Base-by-base conservation (phyloP, 2,113 vertebrate species). In the Pyxicephalus adspersus region DNA sequence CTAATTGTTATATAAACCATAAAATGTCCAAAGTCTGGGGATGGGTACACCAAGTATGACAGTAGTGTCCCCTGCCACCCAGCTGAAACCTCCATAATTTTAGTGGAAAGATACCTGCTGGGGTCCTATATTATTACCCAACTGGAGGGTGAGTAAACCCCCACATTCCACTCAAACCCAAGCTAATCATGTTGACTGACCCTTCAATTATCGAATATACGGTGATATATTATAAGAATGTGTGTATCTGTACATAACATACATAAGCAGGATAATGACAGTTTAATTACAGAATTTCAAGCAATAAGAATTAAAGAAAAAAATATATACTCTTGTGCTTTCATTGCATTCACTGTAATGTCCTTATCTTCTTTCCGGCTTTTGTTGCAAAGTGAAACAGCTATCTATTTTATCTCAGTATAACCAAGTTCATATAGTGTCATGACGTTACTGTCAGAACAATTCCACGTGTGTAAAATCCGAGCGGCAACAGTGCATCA, bases 291-390 rank as follows among this genome's bases (percentile, higher is more conserved):
- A 63, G 83, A 87, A 89, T 85, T 87, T 89, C 88, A 89, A 90
- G 90, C 83, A 83, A 87, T 88, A 88, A 86, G 89, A 90, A 87
- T 89, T 84, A 80, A 85, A 89, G 83, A 82, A 85, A 86, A 88
- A 83, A 31, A 57, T 22, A 55, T 83, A 84, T 85, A 84, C 80
- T 67, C 71, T 82, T 13, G 34, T 51, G 0, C 70, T 77, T 83
- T 78, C 76, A 79, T 31, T 28, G 38, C 11, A 45, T 45, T 45
- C 38, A 45, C 15, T 45, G 38, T 45, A 65, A 86, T 88, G 81
- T 87, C 83, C 86, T 50, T 57, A 13, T 65, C 83, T 67, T 78
- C 20, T 61, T 82, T 60, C 67, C 83, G 28, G 23, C 20, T 63
- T 80, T 64, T 18, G 23, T 64, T 73, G 25, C 25, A 83, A 86